Evolutionary conservation across 2,888 invertebrate species (phyloP).

Genomic region (Yponomeuta sedellus): DNA sequence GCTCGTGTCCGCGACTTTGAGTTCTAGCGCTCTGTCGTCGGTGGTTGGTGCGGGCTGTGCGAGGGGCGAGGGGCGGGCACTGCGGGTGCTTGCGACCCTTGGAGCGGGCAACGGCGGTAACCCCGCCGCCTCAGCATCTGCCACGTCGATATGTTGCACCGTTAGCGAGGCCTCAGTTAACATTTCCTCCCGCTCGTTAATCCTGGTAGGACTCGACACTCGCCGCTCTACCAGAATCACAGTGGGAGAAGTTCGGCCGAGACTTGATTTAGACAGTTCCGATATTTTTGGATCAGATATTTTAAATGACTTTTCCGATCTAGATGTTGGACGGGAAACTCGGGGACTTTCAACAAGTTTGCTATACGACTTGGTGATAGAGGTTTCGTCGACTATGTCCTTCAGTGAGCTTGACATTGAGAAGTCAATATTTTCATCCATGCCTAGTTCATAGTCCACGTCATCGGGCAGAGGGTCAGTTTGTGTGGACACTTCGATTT

Average conservation of each 20-base stretch:
- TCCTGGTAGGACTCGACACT: slow-evolving; percentile 77
- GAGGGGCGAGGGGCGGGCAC: slow-evolving; percentile 35
- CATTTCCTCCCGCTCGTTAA: slow-evolving; percentile 77
- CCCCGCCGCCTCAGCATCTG: slow-evolving; percentile 60
- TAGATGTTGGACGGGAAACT: slow-evolving; percentile 71
- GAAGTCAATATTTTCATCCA: slow-evolving; percentile 63
- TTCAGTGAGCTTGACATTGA: slow-evolving; percentile 67
- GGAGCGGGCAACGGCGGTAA: slow-evolving; percentile 65
- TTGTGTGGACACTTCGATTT: slow-evolving; percentile 88
- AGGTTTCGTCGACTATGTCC: slow-evolving; percentile 71
- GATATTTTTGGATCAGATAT: slow-evolving; percentile 74
- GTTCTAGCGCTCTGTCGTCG: slow-evolving; percentile 51
- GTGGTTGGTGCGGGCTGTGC: slow-evolving; percentile 25
- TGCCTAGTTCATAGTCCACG: slow-evolving; percentile 79
- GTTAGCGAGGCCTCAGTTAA: slow-evolving; percentile 80
- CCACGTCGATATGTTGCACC: slow-evolving; percentile 79
- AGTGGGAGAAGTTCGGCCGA: slow-evolving; percentile 77
- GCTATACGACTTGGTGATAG: slow-evolving; percentile 63
- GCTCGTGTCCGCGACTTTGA: slow-evolving; percentile 40
- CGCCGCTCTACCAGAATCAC: slow-evolving; percentile 78
- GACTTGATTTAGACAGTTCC: slow-evolving; percentile 70
- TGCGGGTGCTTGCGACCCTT: slow-evolving; percentile 33
- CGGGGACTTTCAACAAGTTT: slow-evolving; percentile 65
- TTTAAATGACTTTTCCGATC: slow-evolving; percentile 75
- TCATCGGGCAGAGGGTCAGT: slow-evolving; percentile 91